Base-by-base conservation (phyloP, 2,888 invertebrate genomes). In the Aricia artaxerxes region DNA sequence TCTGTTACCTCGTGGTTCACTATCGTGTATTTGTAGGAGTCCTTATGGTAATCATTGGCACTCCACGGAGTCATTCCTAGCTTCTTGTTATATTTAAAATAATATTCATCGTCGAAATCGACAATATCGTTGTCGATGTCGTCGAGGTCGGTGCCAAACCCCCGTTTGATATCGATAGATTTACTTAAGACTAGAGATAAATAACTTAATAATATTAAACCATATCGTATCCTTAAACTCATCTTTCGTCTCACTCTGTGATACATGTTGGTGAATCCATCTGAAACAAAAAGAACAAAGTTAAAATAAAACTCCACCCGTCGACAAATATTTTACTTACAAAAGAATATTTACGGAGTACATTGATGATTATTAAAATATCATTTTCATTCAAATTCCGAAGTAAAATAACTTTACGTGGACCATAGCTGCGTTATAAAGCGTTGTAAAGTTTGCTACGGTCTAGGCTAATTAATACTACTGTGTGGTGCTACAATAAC, bases 61-160 rank as follows among this genome's bases (percentile, higher is more conserved):
- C 87, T 84, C 92, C 91, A 92, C 0, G 91, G 89, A 1, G 87
- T 82, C 49, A 83, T 84, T 57, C 88, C 91, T 84, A 91, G 90
- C 77, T 91, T 91, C 64, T 90, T 91, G 76, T 91, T 88, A 73
- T 90, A 90, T 82, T 91, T 93, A 1, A 91, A 83, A 1, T 90
- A 86, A 80, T 89, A 91, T 79, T 91, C 91, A 81, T 92, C 92
- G 69, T 93, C 93, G 16, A 94, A 93, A 80, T 94, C 93, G 79
- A 94, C 91, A 53, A 94, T 91, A 78, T 90, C 92, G 72, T 92
- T 93, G 73, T 93, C 92, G 72, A 89, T 85, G 9, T 91, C 88
- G 57, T 91, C 88, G 57, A 84, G 83, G 60, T 84, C 84, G 9
- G 82, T 82, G 5, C 80, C 80, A 7, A 82, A 83, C 11, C 85